Evolutionary conservation across 2,797 vertebrate genomes (phyloP), one percentile per base, ranked within the genome.

Genomic region (Chloroceryle amazona): DNA sequence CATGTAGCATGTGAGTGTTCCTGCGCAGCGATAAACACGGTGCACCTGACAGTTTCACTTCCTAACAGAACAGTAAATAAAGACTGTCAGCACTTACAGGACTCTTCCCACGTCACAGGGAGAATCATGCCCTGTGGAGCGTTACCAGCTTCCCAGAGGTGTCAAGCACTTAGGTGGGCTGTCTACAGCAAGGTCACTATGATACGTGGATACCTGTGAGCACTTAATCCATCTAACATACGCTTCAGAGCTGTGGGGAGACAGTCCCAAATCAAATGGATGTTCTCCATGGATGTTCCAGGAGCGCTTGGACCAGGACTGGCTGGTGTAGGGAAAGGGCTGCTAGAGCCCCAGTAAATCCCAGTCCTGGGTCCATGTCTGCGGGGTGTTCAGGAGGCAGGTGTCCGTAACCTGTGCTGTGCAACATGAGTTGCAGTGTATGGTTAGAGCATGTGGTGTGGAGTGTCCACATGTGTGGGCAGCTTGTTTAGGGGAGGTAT

Each of bases 211-310:
- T 2, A 18, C 33, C 26, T 39, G 52, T 71, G 58, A 28, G 85
- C 54, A 9, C 66, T 68, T 33, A 25, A 26, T 2, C 3, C 0
- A 0, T 3, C 35, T 14, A 44, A 35, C 18, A 15, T 0, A 2
- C 5, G 9, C 7, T 25, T 42, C 25, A 22, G 73, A 12, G 62
- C 10, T 33, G 13, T 39, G 35, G 7, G 44, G 51, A 49, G 33
- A 25, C 60, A 5, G 29, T n/a, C 18, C 13, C 75, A 46, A 33
- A 49, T 14, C 33, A 29, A 31, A 17, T 0, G 51, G 60, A 28
- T 70, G 25, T 39, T 72, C 41, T 87, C 44, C 49, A 7, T 0
- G 5, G 46, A 3, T 25, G 23, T 22, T 54, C 9, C 74, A 41
- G 62, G 21, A 41, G 9, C 14, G 67, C 35, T 9, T 0, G 0